Base-by-base conservation (phyloP, 2,797 vertebrate species). In the Muraenolepis orangiensis region DNA sequence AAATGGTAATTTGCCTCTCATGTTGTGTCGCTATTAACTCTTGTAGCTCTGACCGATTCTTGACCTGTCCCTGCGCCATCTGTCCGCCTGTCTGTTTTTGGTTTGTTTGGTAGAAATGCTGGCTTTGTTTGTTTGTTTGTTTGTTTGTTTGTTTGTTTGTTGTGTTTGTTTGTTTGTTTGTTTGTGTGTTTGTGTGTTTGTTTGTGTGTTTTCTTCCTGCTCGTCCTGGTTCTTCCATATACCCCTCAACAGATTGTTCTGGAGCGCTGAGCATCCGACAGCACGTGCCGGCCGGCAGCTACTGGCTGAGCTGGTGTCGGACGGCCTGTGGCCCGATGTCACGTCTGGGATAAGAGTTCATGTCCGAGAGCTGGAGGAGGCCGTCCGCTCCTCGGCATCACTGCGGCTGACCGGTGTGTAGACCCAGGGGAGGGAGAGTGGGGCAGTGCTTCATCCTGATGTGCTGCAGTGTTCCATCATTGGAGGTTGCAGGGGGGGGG, bases 231-330 rank as follows among this genome's bases (percentile, higher is more conserved):
- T 81, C 87, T 69, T 28, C 66, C 87, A 97, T 96, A 76, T 94
- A 91, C 91, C 96, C 96, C 88, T 92, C 91, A 96, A 92, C 93
- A 91, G 86, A 94, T n/a, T n/a, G 91, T 82, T 95, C 95, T 0
- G 96, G 96, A 69, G 87, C 88, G 76, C 88, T 98, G 61, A 88
- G 90, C 76, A 81, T 96, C 76, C 90, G 91, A 74, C 94, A 93
- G 81, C 93, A 88, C 77, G 74, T 92, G 71, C 94, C 94, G 11
- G 87, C 88, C 2, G 96, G 95, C 80, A 94, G 84, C 84, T 95
- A 96, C 79, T 93, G 94, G 82, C 81, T 98, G 83, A 91, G 90
- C 83, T 64, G 57, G 57, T 64, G 57, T 64, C 57, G 0, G 57
- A 64, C 8, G 57, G n/a, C n/a, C n/a, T n/a, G n/a, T n/a, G n/a